These are phyloP conservation scores for Scaptomyza parva DNA, from an alignment of 2,888 invertebrate genomes.

Conservation along the genomic window DNA sequence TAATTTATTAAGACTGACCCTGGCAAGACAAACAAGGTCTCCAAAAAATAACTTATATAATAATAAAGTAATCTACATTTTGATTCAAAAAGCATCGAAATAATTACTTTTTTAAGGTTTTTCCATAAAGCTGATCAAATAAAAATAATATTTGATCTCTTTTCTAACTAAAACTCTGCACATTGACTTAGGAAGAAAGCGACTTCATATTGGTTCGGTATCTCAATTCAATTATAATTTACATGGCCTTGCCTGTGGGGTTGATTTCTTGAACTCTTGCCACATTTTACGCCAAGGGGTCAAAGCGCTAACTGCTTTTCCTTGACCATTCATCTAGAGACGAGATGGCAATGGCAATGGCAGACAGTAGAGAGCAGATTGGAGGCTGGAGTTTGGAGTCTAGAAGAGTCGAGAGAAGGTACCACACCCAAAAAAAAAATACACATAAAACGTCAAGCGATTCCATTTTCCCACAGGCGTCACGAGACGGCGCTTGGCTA, in stretches of 20 bases:
- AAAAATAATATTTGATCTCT: too few species aligned
- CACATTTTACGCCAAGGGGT: neutral
- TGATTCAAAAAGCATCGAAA: neutral
- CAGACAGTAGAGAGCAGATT: neutral
- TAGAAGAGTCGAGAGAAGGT: neutral
- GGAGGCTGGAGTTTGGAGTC: neutral
- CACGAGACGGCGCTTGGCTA: constrained; percentile 61
- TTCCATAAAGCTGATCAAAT: too few species aligned
- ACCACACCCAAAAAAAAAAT: constrained; percentile 28
- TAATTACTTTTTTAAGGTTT: neutral
- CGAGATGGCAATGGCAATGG: neutral
- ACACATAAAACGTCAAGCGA: constrained; percentile 24
- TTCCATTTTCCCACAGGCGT: constrained; percentile 64
- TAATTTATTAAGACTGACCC: neutral
- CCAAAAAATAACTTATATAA: neutral
- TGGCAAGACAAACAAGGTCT: neutral
- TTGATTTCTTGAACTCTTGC: neutral
- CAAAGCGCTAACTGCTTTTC: constrained; percentile 1
- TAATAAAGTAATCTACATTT: neutral
- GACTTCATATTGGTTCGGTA: neutral
- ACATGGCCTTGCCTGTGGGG: neutral
- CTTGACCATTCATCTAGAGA: neutral
- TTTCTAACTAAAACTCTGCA: neutral
- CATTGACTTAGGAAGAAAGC: neutral
- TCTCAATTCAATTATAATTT: neutral